Evolutionary conservation across 2,888 invertebrate genomes (phyloP), one percentile per base, ranked within the genome.

Genomic region (Aromia moschata): DNA sequence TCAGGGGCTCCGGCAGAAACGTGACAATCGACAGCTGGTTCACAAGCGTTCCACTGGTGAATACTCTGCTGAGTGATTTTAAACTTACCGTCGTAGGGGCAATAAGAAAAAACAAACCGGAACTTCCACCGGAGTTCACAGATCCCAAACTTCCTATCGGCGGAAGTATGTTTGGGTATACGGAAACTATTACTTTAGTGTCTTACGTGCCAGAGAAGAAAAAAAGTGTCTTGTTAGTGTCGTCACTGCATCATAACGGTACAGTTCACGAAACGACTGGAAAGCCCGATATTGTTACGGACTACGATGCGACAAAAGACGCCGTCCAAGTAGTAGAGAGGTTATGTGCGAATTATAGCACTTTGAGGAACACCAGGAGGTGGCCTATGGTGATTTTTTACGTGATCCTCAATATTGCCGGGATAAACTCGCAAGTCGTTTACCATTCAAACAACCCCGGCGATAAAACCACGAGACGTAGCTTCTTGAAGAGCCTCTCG

Each of bases 71-170:
- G 10, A 20, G 37, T 37, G 56, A 67, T 20, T 37, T 58, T 49
- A 51, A 45, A 9, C 45, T 67, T 11, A 64, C 62, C 33, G 25
- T 47, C 36, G 60, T 67, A 45, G 67, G 62, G 16, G 65, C 62
- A 12, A 33, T 69, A 31, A 40, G 59, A 14, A 70, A 70, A 64
- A 66, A 70, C 38, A 67, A 70, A 49, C 53, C 51, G 43, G 53
- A 66, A 33, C 16, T 70, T 5, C 65, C 63, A 18, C 41, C 57
- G 9, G 36, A 55, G 14, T 62, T 69, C 60, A 31, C 49, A 11
- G 40, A 37, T 46, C 54, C 11, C 25, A 31, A 15, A 46, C 11
- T 51, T 11, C 47, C 45, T 17, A 16, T 40, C 30, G 25, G 49
- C 38, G 55, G 56, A 43, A 56, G 33, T 2, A 18, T 63, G 45